Conservation (phyloP, 2,888 invertebrate species). For the Agonum fuliginosum region DNA sequence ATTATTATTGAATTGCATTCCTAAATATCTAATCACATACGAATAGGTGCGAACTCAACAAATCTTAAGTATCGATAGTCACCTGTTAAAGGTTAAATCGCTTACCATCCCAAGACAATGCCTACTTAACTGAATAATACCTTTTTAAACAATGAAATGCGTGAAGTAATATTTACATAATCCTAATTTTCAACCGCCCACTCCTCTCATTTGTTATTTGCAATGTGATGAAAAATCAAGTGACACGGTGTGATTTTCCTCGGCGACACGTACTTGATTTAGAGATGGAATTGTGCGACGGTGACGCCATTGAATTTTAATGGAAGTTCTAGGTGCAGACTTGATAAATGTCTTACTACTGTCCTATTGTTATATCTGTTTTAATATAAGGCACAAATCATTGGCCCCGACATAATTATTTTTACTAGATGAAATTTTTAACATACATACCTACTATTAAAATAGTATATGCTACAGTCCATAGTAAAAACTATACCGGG, state of each 20-base stretch:
- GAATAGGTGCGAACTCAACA: conserved; percentile 32
- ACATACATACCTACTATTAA: too few species aligned
- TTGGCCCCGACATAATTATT: too few species aligned
- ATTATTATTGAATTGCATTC: conserved; percentile 41
- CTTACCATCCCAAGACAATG: conserved; percentile 29
- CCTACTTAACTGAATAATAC: conserved; percentile 39
- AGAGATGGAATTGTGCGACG: background rate
- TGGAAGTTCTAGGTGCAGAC: conserved; percentile 5
- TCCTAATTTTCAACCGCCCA: conserved; percentile 27
- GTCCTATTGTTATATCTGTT: background rate
- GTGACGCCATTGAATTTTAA: conserved; percentile 15
- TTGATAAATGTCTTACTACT: conserved; percentile 28
- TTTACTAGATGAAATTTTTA: too few species aligned
- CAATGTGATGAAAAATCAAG: background rate
- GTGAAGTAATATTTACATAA: conserved; percentile 34
- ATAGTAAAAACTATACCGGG: too few species aligned
- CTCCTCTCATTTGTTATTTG: conserved; percentile 18
- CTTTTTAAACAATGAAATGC: conserved; percentile 38
- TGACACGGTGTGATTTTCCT: background rate
- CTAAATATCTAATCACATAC: conserved; percentile 4
- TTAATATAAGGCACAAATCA: conserved; percentile 13
- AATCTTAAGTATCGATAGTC: background rate
- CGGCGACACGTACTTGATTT: conserved; percentile 1
- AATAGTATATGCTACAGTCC: too few species aligned
- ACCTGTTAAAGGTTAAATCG: conserved; percentile 48